Percentiles rank a stretch among this genome's conserved stretches.
Evolutionary conservation across 2,888 invertebrate genomes (phyloP).

Genomic region (Sesamia inferens): DNA sequence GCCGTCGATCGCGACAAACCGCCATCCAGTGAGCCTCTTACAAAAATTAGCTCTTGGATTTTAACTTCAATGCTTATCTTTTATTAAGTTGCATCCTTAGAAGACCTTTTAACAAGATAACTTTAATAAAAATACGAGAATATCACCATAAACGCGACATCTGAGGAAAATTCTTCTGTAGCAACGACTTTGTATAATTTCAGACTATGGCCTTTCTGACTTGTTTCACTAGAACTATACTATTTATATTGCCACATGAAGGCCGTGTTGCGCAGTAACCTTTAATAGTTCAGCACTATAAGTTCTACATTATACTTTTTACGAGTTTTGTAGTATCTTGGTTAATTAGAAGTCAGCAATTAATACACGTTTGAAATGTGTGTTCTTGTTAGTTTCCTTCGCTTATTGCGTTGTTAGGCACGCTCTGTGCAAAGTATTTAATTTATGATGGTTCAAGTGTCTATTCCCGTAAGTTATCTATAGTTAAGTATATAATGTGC

Average conservation of each 20-base stretch:
- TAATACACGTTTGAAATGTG: conserved; percentile 51
- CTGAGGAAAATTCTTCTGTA: conserved; percentile 23
- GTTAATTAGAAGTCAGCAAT: conserved; percentile 46
- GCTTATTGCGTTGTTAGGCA: conserved; percentile 53
- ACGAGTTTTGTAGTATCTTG: conserved; percentile 33
- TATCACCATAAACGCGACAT: neutral
- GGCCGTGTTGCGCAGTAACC: conserved; percentile 3
- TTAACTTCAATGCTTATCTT: conserved; percentile 66
- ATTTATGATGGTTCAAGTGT: conserved; percentile 57
- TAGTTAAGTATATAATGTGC: conserved; percentile 49
- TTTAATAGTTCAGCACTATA: conserved; percentile 31
- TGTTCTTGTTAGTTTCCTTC: conserved; percentile 51
- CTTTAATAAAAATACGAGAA: conserved; percentile 34
- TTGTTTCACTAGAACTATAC: conserved; percentile 10
- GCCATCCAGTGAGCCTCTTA: conserved; percentile 74
- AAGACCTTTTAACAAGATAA: conserved; percentile 38
- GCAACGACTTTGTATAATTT: conserved; percentile 26
- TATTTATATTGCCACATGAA: conserved; percentile 20
- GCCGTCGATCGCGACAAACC: conserved; percentile 76
- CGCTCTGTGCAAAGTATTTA: conserved; percentile 55
- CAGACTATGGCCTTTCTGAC: conserved; percentile 6
- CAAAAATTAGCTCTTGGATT: conserved; percentile 79
- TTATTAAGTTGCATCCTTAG: conserved; percentile 59
- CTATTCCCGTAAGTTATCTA: conserved; percentile 39
- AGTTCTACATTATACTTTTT: conserved; percentile 37